Evolutionary conservation across 2,797 vertebrate species (phyloP), one percentile per base, ranked within the genome.

Genomic region (Aeoliscus strigatus): DNA sequence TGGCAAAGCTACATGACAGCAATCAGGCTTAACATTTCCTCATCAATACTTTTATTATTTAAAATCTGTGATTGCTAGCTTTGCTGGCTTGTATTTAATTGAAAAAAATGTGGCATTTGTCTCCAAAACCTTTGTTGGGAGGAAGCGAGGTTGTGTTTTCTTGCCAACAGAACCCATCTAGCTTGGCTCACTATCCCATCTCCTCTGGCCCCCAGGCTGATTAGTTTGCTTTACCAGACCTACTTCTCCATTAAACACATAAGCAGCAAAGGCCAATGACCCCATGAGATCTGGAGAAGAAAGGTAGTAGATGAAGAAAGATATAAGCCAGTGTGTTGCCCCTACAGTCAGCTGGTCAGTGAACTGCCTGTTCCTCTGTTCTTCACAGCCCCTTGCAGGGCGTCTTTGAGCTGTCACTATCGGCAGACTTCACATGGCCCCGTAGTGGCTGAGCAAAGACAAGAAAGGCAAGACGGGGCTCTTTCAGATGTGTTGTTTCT

Each of bases 391-490:
- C 43, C 66, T 64, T 42, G 69, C 50, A 26, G 60, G 63, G 51
- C 2, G 57, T 70, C 76, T 80, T 79, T 79, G 81, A 82, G 70
- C 62, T 65, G 73, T 73, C 70, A 64, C 57, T 72, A 71, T 75
- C 54, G 30, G 51, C 66, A 43, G 66, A 70, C 71, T 78, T 83
- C 70, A 80, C 66, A 77, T 68, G 55, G 74, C 60, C 70, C 45
- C 25, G 21, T 60, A 68, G 61, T 76, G 45, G 53, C 31, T 25
- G 57, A 3, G 48, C 60, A 67, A 71, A 75, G 67, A 70, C 57
- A 48, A 77, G 52, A 66, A 73, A 73, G 40, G 36, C 55, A 16
- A 32, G 54, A 43, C 28, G 37, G 27, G 44, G 14, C 16, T 25
- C 44, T 61, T 51, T 80, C 39, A 70, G 57, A 79, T 79, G 39